These are phyloP conservation scores for Ispidina picta DNA, from an alignment of 2,797 vertebrate species.

Conservation along the genomic window DNA sequence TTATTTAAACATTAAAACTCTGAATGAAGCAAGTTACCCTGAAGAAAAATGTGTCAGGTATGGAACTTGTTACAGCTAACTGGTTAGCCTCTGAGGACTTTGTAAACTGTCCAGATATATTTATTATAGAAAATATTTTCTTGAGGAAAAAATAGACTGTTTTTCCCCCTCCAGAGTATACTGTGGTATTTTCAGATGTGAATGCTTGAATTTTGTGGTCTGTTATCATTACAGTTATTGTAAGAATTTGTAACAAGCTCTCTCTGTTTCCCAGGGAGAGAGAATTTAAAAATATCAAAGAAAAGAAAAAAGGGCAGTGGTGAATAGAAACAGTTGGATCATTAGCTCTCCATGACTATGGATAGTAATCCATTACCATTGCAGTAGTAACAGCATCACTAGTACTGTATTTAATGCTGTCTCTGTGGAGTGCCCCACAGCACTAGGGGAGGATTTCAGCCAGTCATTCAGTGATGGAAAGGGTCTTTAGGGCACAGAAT, in stretches of 20 bases:
- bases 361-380: no score
- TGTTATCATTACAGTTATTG: slow-evolving; percentile 26
- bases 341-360: not conserved
- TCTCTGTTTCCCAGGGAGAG: not conserved
- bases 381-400: no score
- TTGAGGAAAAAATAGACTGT: slow-evolving; percentile 66
- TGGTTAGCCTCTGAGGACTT: slow-evolving; percentile 78
- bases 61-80: slow-evolving; percentile 77
- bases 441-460: not conserved
- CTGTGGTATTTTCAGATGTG: slow-evolving; percentile 47
- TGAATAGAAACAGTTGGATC: not conserved
- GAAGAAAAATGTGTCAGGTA: slow-evolving; percentile 82
- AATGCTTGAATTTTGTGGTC: slow-evolving; percentile 21
- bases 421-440: not conserved
- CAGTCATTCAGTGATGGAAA: not conserved
- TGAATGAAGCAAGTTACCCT: slow-evolving; percentile 80
- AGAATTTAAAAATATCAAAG: not conserved
- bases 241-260: slow-evolving; percentile 6
- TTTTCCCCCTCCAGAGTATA: slow-evolving; percentile 44
- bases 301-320: not conserved
- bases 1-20: slow-evolving; percentile 83
- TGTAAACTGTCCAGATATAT: slow-evolving; percentile 82
- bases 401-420: not conserved
- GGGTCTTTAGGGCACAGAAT: not conserved
- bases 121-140: slow-evolving; percentile 75